phyloP scores from a whole-genome alignment of 2,113 vertebrate genomes.

The Oceanites oceanicus region DNA sequence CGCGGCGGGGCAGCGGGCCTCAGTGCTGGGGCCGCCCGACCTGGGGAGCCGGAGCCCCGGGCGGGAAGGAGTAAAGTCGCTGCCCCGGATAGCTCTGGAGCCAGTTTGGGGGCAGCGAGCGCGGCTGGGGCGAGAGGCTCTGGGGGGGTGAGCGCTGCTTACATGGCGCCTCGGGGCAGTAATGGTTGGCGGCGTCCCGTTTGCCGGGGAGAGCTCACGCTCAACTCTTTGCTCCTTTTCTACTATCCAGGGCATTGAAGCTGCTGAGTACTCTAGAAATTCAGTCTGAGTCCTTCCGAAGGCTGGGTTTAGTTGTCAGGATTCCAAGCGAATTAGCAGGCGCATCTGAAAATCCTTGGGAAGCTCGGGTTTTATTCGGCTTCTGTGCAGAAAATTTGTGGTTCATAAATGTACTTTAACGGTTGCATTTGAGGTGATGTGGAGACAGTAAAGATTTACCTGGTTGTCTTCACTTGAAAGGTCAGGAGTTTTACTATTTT shows the following conservation, averaged over 20 bases:
- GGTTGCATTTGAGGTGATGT: not conserved
- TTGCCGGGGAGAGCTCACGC: not conserved
- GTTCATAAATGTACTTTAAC: not conserved
- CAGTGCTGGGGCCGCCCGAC: fast-evolving
- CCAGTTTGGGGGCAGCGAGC: fast-evolving
- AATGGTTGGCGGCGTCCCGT: not conserved
- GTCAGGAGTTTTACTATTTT: not conserved
- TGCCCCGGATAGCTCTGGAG: not conserved
- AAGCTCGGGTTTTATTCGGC: not conserved
- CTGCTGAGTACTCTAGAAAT: not conserved
- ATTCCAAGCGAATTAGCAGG: not conserved
- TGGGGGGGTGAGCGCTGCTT: not conserved
- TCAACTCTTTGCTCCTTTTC: not conserved
- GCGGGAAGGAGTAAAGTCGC: fast-evolving
- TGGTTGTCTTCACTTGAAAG: not conserved
- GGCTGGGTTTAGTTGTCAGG: not conserved
- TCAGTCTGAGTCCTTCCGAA: not conserved
- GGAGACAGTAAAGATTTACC: not conserved
- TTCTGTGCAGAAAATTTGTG: not conserved
- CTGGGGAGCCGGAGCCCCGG: not conserved
- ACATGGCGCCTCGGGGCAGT: no score
- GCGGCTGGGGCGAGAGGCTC: not conserved
- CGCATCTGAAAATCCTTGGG: not conserved
- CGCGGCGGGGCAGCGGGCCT: fast-evolving
- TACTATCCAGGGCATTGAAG: fast-evolving